Evolutionary conservation across 2,113 vertebrate species (phyloP).

Genomic region (Pontoporia blainvillei): DNA sequence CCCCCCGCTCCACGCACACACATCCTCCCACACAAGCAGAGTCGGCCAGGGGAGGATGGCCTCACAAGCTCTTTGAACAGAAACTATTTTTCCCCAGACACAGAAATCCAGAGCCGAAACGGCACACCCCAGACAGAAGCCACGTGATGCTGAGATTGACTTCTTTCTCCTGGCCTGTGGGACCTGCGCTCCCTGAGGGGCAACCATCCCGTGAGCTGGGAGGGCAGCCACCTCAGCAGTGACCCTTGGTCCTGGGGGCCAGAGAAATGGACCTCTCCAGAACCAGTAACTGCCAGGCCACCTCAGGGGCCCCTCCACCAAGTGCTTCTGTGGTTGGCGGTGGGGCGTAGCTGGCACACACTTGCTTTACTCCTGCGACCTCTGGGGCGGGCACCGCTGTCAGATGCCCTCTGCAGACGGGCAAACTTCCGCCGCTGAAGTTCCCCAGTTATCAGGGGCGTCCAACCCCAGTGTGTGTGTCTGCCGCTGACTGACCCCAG

Average conservation of each 20-base stretch:
- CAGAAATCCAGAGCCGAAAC: neutral
- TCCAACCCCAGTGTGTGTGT: no score
- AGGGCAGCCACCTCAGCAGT: neutral
- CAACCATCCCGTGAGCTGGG: neutral
- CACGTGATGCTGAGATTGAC: neutral
- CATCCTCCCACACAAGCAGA: accelerated
- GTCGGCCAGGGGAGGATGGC: accelerated
- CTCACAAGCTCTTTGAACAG: accelerated
- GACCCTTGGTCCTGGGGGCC: no score
- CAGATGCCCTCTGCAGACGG: neutral
- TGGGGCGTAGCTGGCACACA: neutral
- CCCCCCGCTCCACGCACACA: no score
- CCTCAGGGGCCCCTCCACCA: neutral
- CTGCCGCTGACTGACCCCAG: neutral
- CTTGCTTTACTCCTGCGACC: neutral
- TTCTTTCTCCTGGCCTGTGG: accelerated
- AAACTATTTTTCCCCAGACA: neutral
- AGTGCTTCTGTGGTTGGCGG: accelerated
- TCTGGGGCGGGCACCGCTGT: neutral
- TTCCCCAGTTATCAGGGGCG: neutral
- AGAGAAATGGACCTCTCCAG: neutral
- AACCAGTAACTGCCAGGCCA: neutral
- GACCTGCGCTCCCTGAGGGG: neutral
- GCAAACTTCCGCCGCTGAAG: neutral
- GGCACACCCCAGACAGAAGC: neutral